A percentile compares a stretch with the other conserved stretches of the same genome.
Conservation (phyloP, 2,113 vertebrate species). For the Caracal caracal region DNA sequence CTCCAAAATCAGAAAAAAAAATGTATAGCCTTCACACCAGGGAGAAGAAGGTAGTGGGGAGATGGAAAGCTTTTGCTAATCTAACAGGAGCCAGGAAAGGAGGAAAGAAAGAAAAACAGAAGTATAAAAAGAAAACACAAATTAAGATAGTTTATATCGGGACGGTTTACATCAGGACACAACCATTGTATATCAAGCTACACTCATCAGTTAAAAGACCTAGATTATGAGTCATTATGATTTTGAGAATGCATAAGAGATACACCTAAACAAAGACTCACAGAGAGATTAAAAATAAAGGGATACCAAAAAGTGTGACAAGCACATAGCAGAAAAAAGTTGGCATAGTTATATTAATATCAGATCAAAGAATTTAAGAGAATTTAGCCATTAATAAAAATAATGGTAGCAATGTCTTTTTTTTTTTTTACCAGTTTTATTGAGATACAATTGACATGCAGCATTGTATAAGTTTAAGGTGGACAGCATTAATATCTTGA, state of each 20-base stretch:
- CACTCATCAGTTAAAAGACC: not conserved
- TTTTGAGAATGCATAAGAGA: not conserved
- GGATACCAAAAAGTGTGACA: not conserved
- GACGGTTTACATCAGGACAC: not conserved
- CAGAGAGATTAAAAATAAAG: not conserved
- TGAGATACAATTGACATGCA: not conserved
- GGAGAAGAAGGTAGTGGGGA: not conserved
- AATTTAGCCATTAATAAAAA: slow-evolving; percentile 9
- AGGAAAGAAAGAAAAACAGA: not conserved
- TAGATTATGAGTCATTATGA: not conserved
- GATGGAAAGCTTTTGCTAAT: not conserved
- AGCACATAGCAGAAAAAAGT: not conserved
- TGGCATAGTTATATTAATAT: not conserved
- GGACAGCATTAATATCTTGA: not conserved
- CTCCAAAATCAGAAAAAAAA: not conserved
- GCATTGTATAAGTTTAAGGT: not conserved
- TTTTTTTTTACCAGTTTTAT: not conserved
- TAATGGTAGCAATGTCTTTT: not conserved
- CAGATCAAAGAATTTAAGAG: not conserved
- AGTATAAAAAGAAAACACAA: not conserved
- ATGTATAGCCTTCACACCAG: not conserved
- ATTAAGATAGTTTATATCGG: not conserved
- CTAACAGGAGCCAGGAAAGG: not conserved
- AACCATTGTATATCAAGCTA: not conserved
- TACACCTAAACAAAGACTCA: not conserved